phyloP scores from a whole-genome alignment of 2,113 vertebrate genomes.

The Leptobrachium ailaonicum region DNA sequence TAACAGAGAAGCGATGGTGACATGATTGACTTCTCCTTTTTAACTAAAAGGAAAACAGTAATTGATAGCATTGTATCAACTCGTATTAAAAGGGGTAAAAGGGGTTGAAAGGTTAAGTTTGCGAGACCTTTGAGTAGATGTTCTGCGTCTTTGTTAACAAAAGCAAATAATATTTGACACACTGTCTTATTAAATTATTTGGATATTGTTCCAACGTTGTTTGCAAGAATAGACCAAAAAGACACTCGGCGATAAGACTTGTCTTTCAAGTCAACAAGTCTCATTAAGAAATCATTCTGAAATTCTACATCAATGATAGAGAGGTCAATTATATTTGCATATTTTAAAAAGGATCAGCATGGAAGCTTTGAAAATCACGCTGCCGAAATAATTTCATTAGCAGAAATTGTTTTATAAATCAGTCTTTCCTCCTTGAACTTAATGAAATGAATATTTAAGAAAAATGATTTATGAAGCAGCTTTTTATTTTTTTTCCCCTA shows the following conservation, averaged over 20 bases:
- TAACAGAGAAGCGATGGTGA: neutral
- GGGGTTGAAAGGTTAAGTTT: neutral
- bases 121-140: neutral
- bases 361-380: slow-evolving; percentile 37
- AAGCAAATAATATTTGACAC: neutral
- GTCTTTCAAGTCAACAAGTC: slow-evolving; percentile 42
- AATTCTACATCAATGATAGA: slow-evolving; percentile 39
- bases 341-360: slow-evolving; percentile 40
- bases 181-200: neutral
- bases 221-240: neutral
- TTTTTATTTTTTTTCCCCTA: slow-evolving; percentile 15
- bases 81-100: neutral
- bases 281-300: slow-evolving; percentile 22
- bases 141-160: neutral
- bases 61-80: neutral
- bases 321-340: slow-evolving; percentile 49
- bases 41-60: neutral
- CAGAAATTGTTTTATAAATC: slow-evolving; percentile 49
- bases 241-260: slow-evolving; percentile 4
- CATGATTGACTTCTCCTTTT: neutral
- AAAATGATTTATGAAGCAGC: slow-evolving; percentile 38
- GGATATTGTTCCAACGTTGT: neutral
- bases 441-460: slow-evolving; percentile 49
- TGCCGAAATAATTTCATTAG: slow-evolving; percentile 48
- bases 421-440: slow-evolving; percentile 42